Evolutionary conservation across 2,888 invertebrate species (phyloP).

Genomic region (Anticlea derivata): DNA sequence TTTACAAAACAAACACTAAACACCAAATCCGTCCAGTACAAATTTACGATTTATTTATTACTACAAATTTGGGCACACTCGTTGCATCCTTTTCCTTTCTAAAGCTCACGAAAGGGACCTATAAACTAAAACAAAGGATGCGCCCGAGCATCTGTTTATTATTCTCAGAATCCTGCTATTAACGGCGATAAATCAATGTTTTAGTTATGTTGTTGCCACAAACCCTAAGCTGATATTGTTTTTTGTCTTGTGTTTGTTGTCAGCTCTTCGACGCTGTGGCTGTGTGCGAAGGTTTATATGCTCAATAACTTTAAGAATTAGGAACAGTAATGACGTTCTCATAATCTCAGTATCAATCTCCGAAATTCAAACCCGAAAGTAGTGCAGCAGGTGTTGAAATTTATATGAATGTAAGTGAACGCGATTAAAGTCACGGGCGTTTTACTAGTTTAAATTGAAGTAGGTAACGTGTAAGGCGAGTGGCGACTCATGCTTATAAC

Average conservation of each 20-base stretch:
- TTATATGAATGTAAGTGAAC: no score
- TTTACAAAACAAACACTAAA: no score
- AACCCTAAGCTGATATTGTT: constrained; percentile 3
- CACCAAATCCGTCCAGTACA: constrained; percentile 20
- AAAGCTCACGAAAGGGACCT: constrained; percentile 9
- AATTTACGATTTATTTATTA: no score
- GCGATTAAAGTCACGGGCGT: neutral
- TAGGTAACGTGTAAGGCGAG: no score
- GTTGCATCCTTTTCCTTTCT: constrained; percentile 10
- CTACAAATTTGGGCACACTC: constrained; percentile 9
- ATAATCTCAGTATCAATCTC: no score
- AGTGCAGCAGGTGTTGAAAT: no score
- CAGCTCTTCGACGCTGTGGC: neutral
- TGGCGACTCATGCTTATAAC: constrained; percentile 10
- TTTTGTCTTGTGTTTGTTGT: constrained; percentile 5
- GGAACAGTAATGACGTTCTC: no score
- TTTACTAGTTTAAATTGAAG: neutral
- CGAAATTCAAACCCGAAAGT: no score
- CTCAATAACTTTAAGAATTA: no score
- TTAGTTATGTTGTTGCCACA: constrained; percentile 18
- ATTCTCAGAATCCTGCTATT: constrained; percentile 43
- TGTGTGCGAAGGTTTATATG: neutral
- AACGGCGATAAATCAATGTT: constrained; percentile 19
- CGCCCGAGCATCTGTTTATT: constrained; percentile 36
- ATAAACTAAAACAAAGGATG: constrained; percentile 20